Percentiles rank a stretch among this genome's conserved stretches.
phyloP scores from a whole-genome alignment of 1,140 invertebrate species.

The Pseudomyrmex dendroicus region DNA sequence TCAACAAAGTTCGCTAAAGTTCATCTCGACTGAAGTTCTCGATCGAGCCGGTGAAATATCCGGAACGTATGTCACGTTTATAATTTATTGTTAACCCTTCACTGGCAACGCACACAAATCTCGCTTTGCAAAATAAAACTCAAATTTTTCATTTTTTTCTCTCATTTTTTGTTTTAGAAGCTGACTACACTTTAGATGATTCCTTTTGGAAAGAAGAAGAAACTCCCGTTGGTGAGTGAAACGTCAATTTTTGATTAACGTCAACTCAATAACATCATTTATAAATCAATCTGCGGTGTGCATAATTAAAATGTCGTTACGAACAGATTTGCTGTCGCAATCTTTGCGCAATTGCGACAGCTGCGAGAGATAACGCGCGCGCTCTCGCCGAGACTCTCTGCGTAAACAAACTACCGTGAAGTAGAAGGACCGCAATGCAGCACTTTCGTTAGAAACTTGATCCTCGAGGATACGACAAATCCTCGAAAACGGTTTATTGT shows the following conservation, averaged over 20 bases:
- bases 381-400: neutral
- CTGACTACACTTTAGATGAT: conserved; percentile 95
- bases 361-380: conserved; percentile 10
- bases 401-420: conserved; percentile 64
- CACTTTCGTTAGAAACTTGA: conserved; percentile 69
- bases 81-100: conserved; percentile 8
- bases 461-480: conserved; percentile 68
- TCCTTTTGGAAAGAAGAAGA: conserved; percentile 96
- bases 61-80: neutral
- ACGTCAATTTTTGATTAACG: no score
- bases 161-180: conserved; percentile 89
- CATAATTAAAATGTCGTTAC: conserved; percentile 1
- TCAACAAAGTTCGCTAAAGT: conserved; percentile 20
- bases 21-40: conserved; percentile 19
- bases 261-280: no score
- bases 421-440: conserved; percentile 67
- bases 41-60: conserved; percentile 21
- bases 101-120: neutral
- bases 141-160: neutral
- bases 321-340: conserved; percentile 12
- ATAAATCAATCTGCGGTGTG: neutral
- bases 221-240: conserved; percentile 92
- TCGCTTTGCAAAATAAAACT: neutral
- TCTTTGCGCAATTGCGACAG: conserved; percentile 38
- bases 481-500: conserved; percentile 70